phyloP scores from a whole-genome alignment of 1,140 invertebrate species.

The Panulirus ornatus region DNA sequence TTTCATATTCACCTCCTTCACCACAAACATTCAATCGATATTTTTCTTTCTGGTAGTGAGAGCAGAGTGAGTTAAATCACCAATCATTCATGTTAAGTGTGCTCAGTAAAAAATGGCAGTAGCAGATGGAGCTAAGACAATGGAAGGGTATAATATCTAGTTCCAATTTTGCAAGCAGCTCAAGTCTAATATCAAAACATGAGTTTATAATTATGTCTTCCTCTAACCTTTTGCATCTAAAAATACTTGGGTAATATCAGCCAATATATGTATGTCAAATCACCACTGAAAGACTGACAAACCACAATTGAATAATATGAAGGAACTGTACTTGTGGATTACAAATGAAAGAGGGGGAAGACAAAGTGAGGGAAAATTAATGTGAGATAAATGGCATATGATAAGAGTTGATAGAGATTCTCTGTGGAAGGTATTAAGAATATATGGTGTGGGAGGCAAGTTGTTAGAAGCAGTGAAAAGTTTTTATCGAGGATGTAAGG shows the following conservation, averaged over 20 bases:
- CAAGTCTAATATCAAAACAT: background rate
- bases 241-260: background rate
- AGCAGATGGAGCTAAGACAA: too few species aligned
- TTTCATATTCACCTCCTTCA: slow-evolving; percentile 99
- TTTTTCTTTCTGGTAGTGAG: slow-evolving; percentile 80
- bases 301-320: too few species aligned
- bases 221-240: background rate
- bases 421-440: too few species aligned
- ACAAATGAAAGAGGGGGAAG: background rate
- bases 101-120: too few species aligned
- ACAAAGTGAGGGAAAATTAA: background rate
- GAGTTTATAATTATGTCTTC: background rate
- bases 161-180: too few species aligned
- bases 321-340: too few species aligned
- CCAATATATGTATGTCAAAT: background rate
- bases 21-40: slow-evolving; percentile 98
- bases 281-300: background rate
- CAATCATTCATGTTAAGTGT: background rate
- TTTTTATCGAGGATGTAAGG: too few species aligned
- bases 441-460: too few species aligned
- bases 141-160: too few species aligned
- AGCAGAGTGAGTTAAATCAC: background rate
- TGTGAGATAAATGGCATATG: background rate
- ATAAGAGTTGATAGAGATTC: too few species aligned
- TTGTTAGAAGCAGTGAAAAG: too few species aligned